Evolutionary conservation across 2,888 invertebrate genomes (phyloP), one percentile per base, ranked within the genome.

Genomic region (Mesochorus sp.): DNA sequence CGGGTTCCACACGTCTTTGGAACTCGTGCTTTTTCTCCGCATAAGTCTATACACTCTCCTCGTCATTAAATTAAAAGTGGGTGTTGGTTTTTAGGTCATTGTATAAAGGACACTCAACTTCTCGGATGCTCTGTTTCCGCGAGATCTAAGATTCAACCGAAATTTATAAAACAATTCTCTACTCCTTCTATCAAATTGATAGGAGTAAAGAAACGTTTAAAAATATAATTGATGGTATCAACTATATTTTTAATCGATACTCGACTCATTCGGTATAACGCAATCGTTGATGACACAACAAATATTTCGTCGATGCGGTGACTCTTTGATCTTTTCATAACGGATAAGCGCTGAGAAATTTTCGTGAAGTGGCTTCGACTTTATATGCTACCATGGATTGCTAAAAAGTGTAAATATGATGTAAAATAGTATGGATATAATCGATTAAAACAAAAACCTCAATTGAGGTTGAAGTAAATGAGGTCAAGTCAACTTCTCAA

Each of bases 401-500:
- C 21, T 6, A 21, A 53, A 17, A 34, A 19, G n/a, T n/a, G n/a
- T 31, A 2, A 2, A 34, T 0, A 21, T 67, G 19, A 21, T 42
- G 68, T 28, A 68, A 55, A 12, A 55, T 39, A 61, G 4, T 28
- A 28, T 44, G 34, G 55, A 76, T 72, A 74, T 76, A 26, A 74
- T 17, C 53, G 66, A 68, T 49, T n/a, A 31, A 66, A 66, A 67
- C 61, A 66, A 61, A 51, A 64, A 49, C 24, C 12, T 67, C 82
- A 85, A 88, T 87, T 82, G 85, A 84, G 87, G 88, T 82, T 85
- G 81, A 47, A 77, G 80, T 85, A 79, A 79, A 88, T 82, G 84
- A 85, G 88, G 88, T 85, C 87, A n/a, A n/a, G n/a, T n/a, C n/a
- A n/a, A n/a, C n/a, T n/a, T n/a, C n/a, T n/a, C n/a, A n/a, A n/a